A percentile compares a stretch with the other conserved stretches of the same genome.
These are phyloP conservation scores for Coelinius sp. DNA, from an alignment of 2,888 invertebrate genomes.

Conservation along the genomic window DNA sequence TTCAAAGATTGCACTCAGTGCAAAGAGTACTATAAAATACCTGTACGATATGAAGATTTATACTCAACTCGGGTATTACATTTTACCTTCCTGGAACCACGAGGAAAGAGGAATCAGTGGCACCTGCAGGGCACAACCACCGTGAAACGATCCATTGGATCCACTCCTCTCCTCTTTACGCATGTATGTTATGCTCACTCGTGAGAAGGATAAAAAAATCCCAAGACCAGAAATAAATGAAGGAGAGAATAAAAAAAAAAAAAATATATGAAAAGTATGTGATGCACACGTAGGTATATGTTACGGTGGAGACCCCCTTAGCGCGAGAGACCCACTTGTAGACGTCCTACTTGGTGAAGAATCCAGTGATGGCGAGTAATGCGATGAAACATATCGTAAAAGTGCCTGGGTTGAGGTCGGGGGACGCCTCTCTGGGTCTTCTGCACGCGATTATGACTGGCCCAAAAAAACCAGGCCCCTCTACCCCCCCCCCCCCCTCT, in stretches of 20 bases:
- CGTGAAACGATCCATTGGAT: conserved; percentile 30
- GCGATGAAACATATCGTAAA: conserved; percentile 20
- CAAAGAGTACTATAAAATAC: background rate
- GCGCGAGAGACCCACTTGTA: conserved; percentile 54
- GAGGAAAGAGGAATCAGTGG: conserved; percentile 16
- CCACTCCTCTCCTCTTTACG: background rate
- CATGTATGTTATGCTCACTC: conserved; percentile 5
- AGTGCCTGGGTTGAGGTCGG: background rate
- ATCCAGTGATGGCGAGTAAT: background rate
- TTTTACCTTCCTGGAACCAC: conserved; percentile 2
- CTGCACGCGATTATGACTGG: conserved; percentile 21
- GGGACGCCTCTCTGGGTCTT: background rate
- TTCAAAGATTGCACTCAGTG: background rate
- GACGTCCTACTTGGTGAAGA: conserved; percentile 58
- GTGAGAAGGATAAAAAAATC: background rate
- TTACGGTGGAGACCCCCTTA: conserved; percentile 56
- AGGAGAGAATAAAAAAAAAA: conserved; percentile 39
- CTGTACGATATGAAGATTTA: background rate
- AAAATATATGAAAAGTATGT: conserved; percentile 40
- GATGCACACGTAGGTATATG: conserved; percentile 28
- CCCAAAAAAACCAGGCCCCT: background rate
- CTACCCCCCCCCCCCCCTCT: background rate
- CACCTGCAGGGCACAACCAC: conserved; percentile 40
- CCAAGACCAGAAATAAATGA: background rate
- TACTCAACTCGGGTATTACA: background rate